Base-by-base conservation (phyloP, 2,113 vertebrate species). In the Terrapene triunguis region DNA sequence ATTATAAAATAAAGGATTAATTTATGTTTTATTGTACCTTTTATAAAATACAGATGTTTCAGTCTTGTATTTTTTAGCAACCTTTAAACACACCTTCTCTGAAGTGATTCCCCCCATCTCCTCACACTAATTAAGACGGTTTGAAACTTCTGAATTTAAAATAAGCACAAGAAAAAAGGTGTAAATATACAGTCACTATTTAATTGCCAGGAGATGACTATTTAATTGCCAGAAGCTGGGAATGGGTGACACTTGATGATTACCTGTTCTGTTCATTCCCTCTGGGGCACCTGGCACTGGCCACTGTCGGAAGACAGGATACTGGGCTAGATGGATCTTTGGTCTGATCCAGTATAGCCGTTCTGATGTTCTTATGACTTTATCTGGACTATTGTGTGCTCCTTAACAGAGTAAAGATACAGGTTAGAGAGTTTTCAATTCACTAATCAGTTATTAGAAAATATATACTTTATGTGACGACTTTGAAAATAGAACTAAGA, bases 381-480 rank as follows among this genome's bases (percentile, higher is more conserved):
- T 62, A 14, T 62, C 29, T 6, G 4, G 8, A 92, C 48, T 80
- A 21, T 3, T 32, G 29, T 35, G 13, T 2, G 27, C 3, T 38
- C 69, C 69, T 42, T 72, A 72, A 17, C n/a, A 38, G 19, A 72
- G n/a, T 38, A 72, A 57, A 82, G 82, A 29, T 42, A 24, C 48
- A 13, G 2, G 12, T 48, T 59, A 38, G 27, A 80, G 0, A 9
- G n/a, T 21, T 38, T 72, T 72, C 69, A 9, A 22, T 38, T 16
- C 6, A 82, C 6, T 47, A 12, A 35, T 74, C 51, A 83, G 24
- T 62, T 88, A 29, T 44, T 80, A 53, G 1, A 69, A n/a, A 76
- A 55, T 69, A 69, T 80, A 44, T 4, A 27, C 12, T 9, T 10
- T 1, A 0, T 14, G 29, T 2, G 35, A 21, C 24, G 2, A 1